These are phyloP conservation scores for Origma solitaria DNA, from an alignment of 2,113 vertebrate species.

Conservation along the genomic window DNA sequence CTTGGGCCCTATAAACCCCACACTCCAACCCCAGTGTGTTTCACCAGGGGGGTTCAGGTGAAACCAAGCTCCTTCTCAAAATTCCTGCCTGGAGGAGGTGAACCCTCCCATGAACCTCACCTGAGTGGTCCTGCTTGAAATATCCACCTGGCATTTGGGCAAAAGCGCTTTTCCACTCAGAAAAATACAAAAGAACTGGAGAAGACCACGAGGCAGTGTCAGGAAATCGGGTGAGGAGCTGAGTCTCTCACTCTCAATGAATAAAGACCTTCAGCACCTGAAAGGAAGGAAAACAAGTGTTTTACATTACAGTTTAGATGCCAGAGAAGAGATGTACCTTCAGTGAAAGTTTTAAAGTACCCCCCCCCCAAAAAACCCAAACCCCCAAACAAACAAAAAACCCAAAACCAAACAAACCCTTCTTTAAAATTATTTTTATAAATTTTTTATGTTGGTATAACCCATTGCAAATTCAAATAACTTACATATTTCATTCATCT, in stretches of 20 bases:
- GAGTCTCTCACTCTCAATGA: background rate
- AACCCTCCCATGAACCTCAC: background rate
- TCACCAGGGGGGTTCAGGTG: background rate
- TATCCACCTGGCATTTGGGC: background rate
- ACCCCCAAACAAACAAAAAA: background rate
- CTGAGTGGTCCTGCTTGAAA: background rate
- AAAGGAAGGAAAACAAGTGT: background rate
- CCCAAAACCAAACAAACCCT: accelerated
- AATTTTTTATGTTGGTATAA: background rate
- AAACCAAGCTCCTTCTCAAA: background rate
- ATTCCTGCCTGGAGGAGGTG: background rate
- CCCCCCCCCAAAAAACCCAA: background rate
- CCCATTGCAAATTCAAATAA: background rate
- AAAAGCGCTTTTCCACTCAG: background rate
- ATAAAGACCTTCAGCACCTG: background rate
- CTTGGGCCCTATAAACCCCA: background rate
- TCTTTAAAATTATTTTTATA: too few species aligned
- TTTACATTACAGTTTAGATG: background rate
- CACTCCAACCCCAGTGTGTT: background rate
- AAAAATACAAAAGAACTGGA: background rate
- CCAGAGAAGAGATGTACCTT: background rate
- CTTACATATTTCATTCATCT: background rate
- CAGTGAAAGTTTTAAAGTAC: background rate
- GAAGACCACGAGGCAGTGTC: background rate
- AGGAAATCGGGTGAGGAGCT: background rate